Conservation (phyloP, 2,888 invertebrate genomes). For the Noctua comes region DNA sequence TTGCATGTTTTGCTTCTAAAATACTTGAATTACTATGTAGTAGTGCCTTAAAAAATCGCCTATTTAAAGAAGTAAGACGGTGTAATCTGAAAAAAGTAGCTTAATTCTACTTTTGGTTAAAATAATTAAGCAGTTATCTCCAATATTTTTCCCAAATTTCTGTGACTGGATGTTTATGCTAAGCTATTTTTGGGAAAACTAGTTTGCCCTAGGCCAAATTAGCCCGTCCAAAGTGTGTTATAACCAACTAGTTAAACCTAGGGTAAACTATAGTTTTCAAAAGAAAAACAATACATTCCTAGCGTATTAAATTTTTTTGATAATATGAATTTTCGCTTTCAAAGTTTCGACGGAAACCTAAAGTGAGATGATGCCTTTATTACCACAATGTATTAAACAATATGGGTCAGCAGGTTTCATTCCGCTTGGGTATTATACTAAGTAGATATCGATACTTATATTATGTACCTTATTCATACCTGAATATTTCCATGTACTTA, state of each 20-base stretch:
- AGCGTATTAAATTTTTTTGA: conserved; percentile 10
- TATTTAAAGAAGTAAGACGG: conserved; percentile 35
- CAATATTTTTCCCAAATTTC: conserved; percentile 9
- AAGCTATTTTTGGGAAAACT: conserved; percentile 9
- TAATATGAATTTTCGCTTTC: conserved; percentile 77
- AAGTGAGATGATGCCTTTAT: conserved; percentile 78
- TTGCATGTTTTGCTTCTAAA: conserved; percentile 43
- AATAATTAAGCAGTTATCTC: conserved; percentile 17
- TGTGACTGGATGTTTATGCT: not conserved
- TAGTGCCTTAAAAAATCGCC: conserved; percentile 65
- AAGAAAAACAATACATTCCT: conserved; percentile 13
- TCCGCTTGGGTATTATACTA: conserved; percentile 59
- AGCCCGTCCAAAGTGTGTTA: conserved; percentile 33
- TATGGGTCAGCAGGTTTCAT: conserved; percentile 61
- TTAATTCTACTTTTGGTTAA: conserved; percentile 22
- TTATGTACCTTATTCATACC: conserved; percentile 30
- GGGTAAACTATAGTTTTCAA: conserved; percentile 14
- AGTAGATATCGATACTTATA: conserved; percentile 57
- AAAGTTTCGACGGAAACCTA: conserved; percentile 84
- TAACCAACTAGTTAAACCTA: conserved; percentile 36
- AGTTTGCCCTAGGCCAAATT: conserved; percentile 32
- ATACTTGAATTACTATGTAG: conserved; percentile 48
- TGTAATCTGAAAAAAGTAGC: conserved; percentile 24
- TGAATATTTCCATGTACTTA: conserved; percentile 57
- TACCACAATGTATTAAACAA: conserved; percentile 41